Percentiles rank a stretch among this genome's conserved stretches.
Conservation (phyloP, 1,140 invertebrate species). For the Copidosoma floridanum region DNA sequence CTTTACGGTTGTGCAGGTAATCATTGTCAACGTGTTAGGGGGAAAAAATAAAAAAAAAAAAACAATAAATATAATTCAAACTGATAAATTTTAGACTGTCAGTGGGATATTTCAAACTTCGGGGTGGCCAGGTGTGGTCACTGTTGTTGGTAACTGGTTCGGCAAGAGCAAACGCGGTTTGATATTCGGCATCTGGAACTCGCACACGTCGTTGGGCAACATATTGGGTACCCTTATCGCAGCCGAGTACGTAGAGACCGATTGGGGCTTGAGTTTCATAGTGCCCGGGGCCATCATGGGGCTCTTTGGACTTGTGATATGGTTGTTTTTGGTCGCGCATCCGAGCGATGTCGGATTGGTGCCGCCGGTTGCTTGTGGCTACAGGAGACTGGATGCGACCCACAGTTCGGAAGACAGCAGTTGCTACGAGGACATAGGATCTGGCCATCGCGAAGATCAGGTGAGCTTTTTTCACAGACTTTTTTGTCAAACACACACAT, state of each 20-base stretch:
- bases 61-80: too few species aligned
- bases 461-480: constrained; percentile 48
- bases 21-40: constrained; percentile 8
- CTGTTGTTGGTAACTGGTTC: constrained; percentile 94
- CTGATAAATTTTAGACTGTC: constrained; percentile 60
- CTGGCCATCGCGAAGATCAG: constrained; percentile 37
- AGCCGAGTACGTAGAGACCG: constrained; percentile 76
- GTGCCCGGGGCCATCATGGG: constrained; percentile 88
- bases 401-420: constrained; percentile 46
- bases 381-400: constrained; percentile 42
- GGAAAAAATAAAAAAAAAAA: too few species aligned
- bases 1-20: constrained; percentile 84
- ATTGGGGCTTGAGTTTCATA: constrained; percentile 92
- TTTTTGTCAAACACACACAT: too few species aligned
- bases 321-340: constrained; percentile 81
- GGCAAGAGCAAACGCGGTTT: constrained; percentile 86
- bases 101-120: constrained; percentile 88
- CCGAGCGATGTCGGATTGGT: constrained; percentile 72
- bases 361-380: constrained; percentile 47
- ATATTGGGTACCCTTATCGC: constrained; percentile 85
- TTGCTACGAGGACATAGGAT: constrained; percentile 31
- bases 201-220: constrained; percentile 94
- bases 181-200: constrained; percentile 96
- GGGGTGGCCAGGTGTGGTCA: constrained; percentile 91
- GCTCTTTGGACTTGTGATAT: constrained; percentile 73